phyloP scores from a whole-genome alignment of 2,888 invertebrate species.

The Gastrophysa polygoni region DNA sequence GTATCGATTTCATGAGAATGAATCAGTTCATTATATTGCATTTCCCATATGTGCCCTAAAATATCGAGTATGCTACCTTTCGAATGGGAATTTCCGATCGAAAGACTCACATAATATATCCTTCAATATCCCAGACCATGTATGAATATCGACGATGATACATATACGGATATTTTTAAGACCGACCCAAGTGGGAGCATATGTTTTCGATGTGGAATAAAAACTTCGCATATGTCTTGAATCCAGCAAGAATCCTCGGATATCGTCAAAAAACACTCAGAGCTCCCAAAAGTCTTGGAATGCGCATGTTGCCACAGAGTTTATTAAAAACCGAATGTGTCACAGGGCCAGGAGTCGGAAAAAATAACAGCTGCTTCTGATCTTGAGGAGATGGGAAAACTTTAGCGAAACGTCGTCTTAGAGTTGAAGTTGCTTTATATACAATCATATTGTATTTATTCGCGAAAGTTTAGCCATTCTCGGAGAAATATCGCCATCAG shows the following conservation, averaged over 20 bases:
- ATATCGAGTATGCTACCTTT: too few species aligned
- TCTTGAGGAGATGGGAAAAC: slow-evolving; percentile 11
- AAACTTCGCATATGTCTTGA: slow-evolving; percentile 1
- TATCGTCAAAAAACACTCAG: not conserved
- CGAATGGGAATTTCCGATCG: too few species aligned
- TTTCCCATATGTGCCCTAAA: too few species aligned
- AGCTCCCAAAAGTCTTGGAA: not conserved
- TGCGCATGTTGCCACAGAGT: not conserved
- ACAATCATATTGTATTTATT: not conserved
- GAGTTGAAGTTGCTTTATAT: too few species aligned
- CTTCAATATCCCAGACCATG: too few species aligned
- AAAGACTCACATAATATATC: too few species aligned
- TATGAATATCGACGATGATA: too few species aligned
- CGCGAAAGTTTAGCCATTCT: not conserved
- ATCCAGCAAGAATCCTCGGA: not conserved
- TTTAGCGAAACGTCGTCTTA: slow-evolving; percentile 5
- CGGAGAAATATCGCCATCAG: not conserved
- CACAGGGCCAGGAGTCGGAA: not conserved
- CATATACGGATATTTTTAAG: not conserved
- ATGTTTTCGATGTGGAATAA: not conserved
- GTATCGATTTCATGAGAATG: too few species aligned
- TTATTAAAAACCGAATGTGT: slow-evolving; percentile 7
- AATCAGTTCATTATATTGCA: too few species aligned
- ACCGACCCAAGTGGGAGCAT: not conserved
- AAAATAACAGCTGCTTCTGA: slow-evolving; percentile 11